A percentile compares a stretch with the other conserved stretches of the same genome.
Conservation (phyloP, 92 coral and sea anemone genomes). For the Paragorgia papillata region DNA sequence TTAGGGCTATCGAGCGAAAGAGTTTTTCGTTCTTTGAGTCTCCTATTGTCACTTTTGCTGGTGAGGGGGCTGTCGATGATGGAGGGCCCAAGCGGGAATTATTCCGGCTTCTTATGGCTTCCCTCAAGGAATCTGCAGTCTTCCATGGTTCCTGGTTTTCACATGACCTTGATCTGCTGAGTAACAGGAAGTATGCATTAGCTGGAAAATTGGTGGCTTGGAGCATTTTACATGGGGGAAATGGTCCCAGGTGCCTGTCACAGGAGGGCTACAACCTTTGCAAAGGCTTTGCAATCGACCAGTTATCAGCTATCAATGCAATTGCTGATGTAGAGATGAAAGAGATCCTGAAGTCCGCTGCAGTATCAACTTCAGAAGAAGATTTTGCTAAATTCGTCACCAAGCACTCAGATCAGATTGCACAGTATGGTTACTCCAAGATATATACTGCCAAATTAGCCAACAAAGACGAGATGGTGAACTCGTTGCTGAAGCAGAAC, state of each 20-base stretch:
- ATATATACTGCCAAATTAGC: conserved; percentile 41
- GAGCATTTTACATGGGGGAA: conserved; percentile 63
- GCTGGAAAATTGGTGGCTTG: conserved; percentile 62
- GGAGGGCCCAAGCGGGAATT: conserved; percentile 41
- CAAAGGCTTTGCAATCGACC: conserved; percentile 15
- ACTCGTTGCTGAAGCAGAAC: conserved; percentile 61
- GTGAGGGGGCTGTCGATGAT: conserved; percentile 36
- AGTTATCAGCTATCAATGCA: conserved; percentile 35
- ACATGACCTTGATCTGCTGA: conserved; percentile 17
- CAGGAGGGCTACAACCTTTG: conserved; percentile 51
- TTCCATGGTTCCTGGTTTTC: conserved; percentile 29
- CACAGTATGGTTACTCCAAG: conserved; percentile 56
- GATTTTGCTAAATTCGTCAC: conserved; percentile 30
- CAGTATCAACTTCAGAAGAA: conserved; percentile 30
- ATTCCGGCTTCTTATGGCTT: conserved; percentile 35
- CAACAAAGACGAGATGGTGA: conserved; percentile 49
- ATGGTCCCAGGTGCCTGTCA: conserved; percentile 60
- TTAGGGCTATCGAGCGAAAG: conserved; percentile 13
- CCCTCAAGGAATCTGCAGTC: conserved; percentile 14
- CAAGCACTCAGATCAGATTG: conserved; percentile 52
- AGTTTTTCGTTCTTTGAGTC: conserved; percentile 36
- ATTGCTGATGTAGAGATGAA: conserved; percentile 50
- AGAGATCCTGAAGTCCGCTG: conserved; percentile 21
- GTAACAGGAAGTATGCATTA: conserved; percentile 28
- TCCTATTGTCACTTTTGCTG: conserved; percentile 32